Evolutionary conservation across 2,113 vertebrate species (phyloP), one percentile per base, ranked within the genome.

Genomic region (Entelurus aequoreus): DNA sequence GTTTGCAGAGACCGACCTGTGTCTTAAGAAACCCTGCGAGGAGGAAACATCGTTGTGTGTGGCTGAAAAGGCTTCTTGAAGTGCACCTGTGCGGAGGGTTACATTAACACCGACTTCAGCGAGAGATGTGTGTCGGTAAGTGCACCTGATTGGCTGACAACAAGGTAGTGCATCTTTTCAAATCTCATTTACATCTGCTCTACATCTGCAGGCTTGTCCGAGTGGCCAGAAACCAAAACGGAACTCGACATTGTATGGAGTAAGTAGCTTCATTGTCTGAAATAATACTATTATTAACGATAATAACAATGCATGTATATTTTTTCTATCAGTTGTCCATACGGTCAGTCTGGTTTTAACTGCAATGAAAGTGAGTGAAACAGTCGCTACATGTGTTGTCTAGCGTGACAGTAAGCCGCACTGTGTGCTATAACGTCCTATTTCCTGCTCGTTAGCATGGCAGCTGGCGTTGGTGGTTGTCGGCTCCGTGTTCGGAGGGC

Each of bases 351-450:
- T 46, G 90, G 90, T 60, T 80, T 88, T 0, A 79, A 90, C 66
- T 92, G 90, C 66, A 0, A 4, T 0, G 85, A 91, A 40, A 8
- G 90, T 92, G 78, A 91, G 90, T 90, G 78, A 65, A 16, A 46
- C 37, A 40, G 13, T 6, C 40, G 13, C 1, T 42, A 6, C 11
- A 21, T 48, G 15, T 51, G 8, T 62, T 52, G 9, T n/a, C 21
- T 8, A 19, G 50, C 55, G 4, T 15, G 1, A 15, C 8, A 38
- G 8, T 8, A 55, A 55, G 35, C 21, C 38, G 4, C 13, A 12
- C 8, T 3, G 42, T 46, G 6, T 46, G 11, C 3, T 16, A 21
- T 8, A 21, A 38, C 19, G 6, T 65, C 14, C 9, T 54, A 13
- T 54, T 6, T 6, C 4, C 16, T 66, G 6, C 2, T 58, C 28